Evolutionary conservation across 2,113 vertebrate species (phyloP), one percentile per base, ranked within the genome.

Genomic region (Oncorhynchus keta): DNA sequence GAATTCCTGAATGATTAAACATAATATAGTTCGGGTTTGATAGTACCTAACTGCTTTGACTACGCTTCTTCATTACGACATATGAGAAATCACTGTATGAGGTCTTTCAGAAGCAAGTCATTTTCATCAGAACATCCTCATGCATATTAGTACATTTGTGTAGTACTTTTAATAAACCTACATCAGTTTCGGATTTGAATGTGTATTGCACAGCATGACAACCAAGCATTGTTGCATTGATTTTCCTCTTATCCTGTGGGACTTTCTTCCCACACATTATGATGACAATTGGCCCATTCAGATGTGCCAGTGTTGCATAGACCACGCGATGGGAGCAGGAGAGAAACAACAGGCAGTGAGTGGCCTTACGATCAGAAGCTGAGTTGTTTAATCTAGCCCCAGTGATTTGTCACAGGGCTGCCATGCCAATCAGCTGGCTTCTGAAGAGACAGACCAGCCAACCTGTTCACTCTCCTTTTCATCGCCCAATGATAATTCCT

Each of bases 381-480:
- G 69, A 62, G 62, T 75, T 64, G 45, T 77, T 55, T 67, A 66
- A 62, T 71, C 80, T 74, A 73, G 65, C 76, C 76, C 80, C 69
- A 5, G n/a, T 3, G 32, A 48, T 28, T 72, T 39, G 73, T 79
- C 67, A 45, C 22, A 66, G 76, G 9, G 9, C 57, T 71, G 75
- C 59, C 57, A 80, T 59, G 48, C 55, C 70, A 14, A 64, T 12
- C 65, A 45, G 30, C 61, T 14, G 74, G 65, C 66, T 32, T 75
- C 74, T 75, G 11, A 59, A 49, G 22, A 62, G 59, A 62, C 57
- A 70, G 72, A 79, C 80, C 61, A 64, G 71, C 35, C 74, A 76
- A 79, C 79, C 79, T 78, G 75, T 83, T 78, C 62, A 24, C 69
- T 72, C 72, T 70, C 32, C 68, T n/a, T 70, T 65, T 62, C 68